These are phyloP conservation scores for Didymodactylos carnosus DNA, from an alignment of 2,888 invertebrate genomes.

Conservation along the genomic window DNA sequence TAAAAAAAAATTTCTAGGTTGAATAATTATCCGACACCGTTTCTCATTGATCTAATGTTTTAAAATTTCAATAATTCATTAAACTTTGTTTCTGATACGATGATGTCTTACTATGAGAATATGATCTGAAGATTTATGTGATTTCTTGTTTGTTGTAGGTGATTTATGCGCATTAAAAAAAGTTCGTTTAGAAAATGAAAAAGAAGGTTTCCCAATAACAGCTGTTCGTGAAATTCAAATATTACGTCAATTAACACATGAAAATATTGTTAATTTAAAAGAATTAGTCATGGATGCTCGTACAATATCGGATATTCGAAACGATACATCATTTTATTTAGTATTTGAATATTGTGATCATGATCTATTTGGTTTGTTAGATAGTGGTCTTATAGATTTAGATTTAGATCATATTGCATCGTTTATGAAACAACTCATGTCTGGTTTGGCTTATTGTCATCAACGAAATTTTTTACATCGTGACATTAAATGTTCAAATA, in stretches of 20 bases:
- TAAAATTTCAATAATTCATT: no score
- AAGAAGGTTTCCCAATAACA: slow-evolving; percentile 82
- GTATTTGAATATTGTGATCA: slow-evolving; percentile 99
- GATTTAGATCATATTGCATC: slow-evolving; percentile 83
- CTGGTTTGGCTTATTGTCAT: slow-evolving; percentile 91
- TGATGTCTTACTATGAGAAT: no score
- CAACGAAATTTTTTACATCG: slow-evolving; percentile 89
- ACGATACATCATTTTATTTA: slow-evolving; percentile 61
- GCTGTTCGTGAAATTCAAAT: slow-evolving; percentile 88
- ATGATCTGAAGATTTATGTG: no score
- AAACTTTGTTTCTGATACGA: no score
- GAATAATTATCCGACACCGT: no score
- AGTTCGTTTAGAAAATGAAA: slow-evolving; percentile 89
- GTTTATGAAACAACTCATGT: slow-evolving; percentile 84
- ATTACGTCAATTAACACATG: slow-evolving; percentile 77
- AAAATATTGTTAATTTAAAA: slow-evolving; percentile 81
- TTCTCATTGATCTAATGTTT: no score
- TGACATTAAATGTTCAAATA: slow-evolving; percentile 97
- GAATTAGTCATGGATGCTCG: slow-evolving; percentile 55
- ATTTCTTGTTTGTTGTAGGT: no score
- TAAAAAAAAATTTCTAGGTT: no score
- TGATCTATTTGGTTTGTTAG: slow-evolving; percentile 89
- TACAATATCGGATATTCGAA: not conserved
- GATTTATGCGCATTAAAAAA: slow-evolving; percentile 74
- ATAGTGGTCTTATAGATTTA: slow-evolving; percentile 88